Evolutionary conservation across 2,113 vertebrate species (phyloP), one percentile per base, ranked within the genome.

Genomic region (Morone saxatilis): DNA sequence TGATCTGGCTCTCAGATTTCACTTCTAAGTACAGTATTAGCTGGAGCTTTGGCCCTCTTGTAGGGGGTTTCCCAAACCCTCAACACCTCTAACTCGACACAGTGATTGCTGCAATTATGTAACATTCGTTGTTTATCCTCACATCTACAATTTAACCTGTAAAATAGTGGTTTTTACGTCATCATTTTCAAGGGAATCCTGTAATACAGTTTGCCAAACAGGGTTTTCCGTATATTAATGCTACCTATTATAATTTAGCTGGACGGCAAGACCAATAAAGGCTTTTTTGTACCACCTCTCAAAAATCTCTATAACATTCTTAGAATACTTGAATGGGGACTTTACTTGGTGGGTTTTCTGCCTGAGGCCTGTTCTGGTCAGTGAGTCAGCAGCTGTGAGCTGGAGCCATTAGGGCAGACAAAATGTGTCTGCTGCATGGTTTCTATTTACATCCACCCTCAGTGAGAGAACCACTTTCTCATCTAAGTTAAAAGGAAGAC

Each of bases 351-450:
- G 66, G 14, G 3, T 43, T 80, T 83, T 81, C 36, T 80, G 60
- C 72, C 36, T 36, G 60, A 53, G 8, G 79, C 50, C 77, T 68
- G 61, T 81, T 80, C n/a, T 77, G 76, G 56, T 70, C 71, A 73
- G 71, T 89, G 88, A 90, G 40, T 91, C 90, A 92, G 91, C 87
- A 94, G 86, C 84, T 89, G 87, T 73, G 74, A 59, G 31, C 45
- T 65, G 71, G 83, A 83, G 83, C 70, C 81, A 83, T 76, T 54
- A 66, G 59, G 65, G 73, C 54, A 69, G 70, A 86, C 84, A 63
- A 83, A 87, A 73, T 84, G 77, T 85, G 76, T 86, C 61, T 82
- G 76, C 80, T 86, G 60, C 31, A 71, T 10, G 11, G 65, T 81
- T 86, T 91, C 86, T 88, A 91, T 89, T 92, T 93, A 83, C 70